Conservation (phyloP, 2,797 vertebrate genomes). For the Antrozous pallidus region DNA sequence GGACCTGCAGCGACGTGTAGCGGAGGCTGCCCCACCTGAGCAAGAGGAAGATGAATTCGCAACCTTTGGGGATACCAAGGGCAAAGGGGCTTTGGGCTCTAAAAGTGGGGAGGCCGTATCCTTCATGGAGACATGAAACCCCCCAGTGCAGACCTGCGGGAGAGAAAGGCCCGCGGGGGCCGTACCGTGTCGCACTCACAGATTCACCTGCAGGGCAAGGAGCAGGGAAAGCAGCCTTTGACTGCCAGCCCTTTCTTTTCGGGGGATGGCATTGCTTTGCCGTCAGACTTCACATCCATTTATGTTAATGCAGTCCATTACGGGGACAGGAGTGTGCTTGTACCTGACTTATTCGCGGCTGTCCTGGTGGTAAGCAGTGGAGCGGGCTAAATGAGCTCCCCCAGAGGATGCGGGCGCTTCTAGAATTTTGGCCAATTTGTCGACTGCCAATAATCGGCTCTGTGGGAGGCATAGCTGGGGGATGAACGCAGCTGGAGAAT, state of each 20-base stretch:
- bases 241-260: conserved; percentile 49
- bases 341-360: conserved; percentile 44
- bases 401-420: not conserved
- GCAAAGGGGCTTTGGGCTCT: not conserved
- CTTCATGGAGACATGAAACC: not conserved
- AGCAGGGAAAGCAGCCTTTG: conserved; percentile 49
- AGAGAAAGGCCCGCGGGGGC: not conserved
- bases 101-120: not conserved
- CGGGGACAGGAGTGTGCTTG: conserved; percentile 35
- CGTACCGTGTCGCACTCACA: not conserved
- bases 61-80: not conserved
- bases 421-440: conserved; percentile 59
- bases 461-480: conserved; percentile 50
- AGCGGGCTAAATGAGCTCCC: conserved; percentile 37
- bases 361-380: conserved; percentile 49
- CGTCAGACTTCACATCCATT: conserved; percentile 46
- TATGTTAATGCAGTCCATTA: conserved; percentile 54
- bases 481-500: conserved; percentile 47
- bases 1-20: fast-evolving
- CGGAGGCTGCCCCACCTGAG: not conserved
- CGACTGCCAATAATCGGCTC: conserved; percentile 60
- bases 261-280: conserved; percentile 9
- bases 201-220: conserved; percentile 46
- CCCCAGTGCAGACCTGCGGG: not conserved
- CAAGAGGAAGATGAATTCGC: not conserved